Conservation (phyloP, 2,797 vertebrate species). For the Gallinago stenura region DNA sequence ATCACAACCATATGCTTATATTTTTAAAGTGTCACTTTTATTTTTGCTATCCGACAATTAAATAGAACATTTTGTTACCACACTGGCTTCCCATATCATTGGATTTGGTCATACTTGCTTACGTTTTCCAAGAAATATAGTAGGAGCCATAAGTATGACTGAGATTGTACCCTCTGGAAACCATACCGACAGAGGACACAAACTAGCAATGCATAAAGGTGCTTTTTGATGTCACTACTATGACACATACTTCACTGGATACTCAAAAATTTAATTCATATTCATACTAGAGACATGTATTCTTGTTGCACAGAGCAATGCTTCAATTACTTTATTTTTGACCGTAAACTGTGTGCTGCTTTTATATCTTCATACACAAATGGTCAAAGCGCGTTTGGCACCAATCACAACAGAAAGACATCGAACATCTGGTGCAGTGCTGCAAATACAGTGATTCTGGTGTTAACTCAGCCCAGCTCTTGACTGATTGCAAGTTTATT, state of each 20-base stretch:
- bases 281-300: background rate
- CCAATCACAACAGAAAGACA: conserved; percentile 9
- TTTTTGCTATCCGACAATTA: background rate
- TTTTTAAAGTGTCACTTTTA: background rate
- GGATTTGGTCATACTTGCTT: background rate
- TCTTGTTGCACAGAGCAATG: background rate
- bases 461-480: conserved; percentile 44
- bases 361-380: background rate
- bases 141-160: background rate
- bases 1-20: background rate
- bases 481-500: conserved; percentile 37
- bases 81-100: background rate
- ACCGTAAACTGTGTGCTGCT: background rate
- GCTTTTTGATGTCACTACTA: background rate
- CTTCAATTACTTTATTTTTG: background rate
- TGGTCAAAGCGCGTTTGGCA: background rate
- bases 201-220: background rate
- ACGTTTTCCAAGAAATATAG: background rate
- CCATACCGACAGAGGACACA: background rate
- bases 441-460: conserved; percentile 16
- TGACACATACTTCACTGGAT: background rate
- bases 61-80: background rate
- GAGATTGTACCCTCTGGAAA: background rate
- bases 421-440: background rate
- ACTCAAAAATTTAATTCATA: background rate